Conservation (phyloP, 1,140 invertebrate species). For the Drosophila pachea region DNA sequence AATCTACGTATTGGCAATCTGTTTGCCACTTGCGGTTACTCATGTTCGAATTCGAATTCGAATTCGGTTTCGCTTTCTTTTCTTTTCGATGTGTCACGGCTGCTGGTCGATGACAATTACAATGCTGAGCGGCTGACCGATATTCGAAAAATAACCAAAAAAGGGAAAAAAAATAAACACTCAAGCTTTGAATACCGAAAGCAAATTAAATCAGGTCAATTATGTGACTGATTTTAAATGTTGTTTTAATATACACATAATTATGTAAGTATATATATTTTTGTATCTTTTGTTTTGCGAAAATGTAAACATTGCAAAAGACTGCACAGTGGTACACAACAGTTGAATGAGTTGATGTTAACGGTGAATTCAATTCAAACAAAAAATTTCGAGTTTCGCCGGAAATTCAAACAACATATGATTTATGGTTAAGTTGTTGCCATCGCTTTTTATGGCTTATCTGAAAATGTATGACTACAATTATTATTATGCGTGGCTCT, state of each 20-base stretch:
- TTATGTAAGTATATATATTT: not conserved
- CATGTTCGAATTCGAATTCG: constrained; percentile 22
- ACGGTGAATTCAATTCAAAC: not conserved
- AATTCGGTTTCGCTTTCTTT: constrained; percentile 65
- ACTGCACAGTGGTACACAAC: constrained; percentile 9
- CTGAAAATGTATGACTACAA: constrained; percentile 54
- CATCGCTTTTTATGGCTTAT: constrained; percentile 70
- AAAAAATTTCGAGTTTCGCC: constrained; percentile 54
- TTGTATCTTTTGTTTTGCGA: constrained; percentile 26
- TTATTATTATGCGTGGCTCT: constrained; percentile 22
- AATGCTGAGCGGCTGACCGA: constrained; percentile 41
- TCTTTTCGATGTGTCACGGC: constrained; percentile 64
- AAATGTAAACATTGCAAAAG: constrained; percentile 39
- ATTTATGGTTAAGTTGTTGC: constrained; percentile 66
- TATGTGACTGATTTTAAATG: constrained; percentile 34
- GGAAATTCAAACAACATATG: constrained; percentile 73
- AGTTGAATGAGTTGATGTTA: not conserved
- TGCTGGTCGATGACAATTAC: constrained; percentile 59
- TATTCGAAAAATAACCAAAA: constrained; percentile 38
- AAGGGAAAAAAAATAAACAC: constrained; percentile 47
- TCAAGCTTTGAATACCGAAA: constrained; percentile 38
- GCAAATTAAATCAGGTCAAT: constrained; percentile 46
- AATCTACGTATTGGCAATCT: constrained; percentile 1
- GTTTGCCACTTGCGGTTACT: constrained; percentile 45
- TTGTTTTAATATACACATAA: constrained; percentile 7